phyloP scores from a whole-genome alignment of 2,113 vertebrate genomes.

The Todiramphus chloris region DNA sequence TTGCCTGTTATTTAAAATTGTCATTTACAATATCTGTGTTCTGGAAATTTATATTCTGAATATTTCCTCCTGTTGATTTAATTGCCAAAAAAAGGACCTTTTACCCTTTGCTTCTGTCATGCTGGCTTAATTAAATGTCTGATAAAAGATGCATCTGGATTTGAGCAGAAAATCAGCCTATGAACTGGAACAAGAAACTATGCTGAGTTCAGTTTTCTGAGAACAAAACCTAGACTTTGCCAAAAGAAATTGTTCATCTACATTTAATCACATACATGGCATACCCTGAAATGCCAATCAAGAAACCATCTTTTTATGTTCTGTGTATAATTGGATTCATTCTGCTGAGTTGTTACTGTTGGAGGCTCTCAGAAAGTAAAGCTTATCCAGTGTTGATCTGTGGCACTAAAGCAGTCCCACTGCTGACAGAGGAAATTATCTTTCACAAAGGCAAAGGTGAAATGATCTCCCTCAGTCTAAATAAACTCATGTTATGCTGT shows the following conservation, averaged over 20 bases:
- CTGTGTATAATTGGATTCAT: not conserved
- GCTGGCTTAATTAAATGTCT: not conserved
- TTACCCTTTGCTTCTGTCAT: not conserved
- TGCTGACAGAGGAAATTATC: not conserved
- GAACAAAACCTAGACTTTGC: not conserved
- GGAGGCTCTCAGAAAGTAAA: not conserved
- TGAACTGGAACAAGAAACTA: not conserved
- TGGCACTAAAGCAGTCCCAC: not conserved
- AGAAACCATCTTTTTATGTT: not conserved
- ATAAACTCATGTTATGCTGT: not conserved
- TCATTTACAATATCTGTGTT: not conserved
- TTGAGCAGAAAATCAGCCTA: not conserved
- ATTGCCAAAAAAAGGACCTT: not conserved
- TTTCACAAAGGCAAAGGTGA: not conserved
- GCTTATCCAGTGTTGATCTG: not conserved
- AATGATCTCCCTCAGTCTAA: not conserved
- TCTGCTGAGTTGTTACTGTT: not conserved
- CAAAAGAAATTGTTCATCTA: not conserved
- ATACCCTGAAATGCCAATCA: not conserved
- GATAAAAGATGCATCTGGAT: not conserved
- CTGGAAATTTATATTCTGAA: not conserved
- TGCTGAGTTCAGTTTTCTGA: not conserved
- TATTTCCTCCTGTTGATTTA: not conserved
- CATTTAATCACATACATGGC: not conserved
- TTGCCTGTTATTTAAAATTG: not conserved